A percentile compares a stretch with the other conserved stretches of the same genome.
These are phyloP conservation scores for Adrianichthys oophorus DNA, from an alignment of 2,797 vertebrate species.

Conservation along the genomic window DNA sequence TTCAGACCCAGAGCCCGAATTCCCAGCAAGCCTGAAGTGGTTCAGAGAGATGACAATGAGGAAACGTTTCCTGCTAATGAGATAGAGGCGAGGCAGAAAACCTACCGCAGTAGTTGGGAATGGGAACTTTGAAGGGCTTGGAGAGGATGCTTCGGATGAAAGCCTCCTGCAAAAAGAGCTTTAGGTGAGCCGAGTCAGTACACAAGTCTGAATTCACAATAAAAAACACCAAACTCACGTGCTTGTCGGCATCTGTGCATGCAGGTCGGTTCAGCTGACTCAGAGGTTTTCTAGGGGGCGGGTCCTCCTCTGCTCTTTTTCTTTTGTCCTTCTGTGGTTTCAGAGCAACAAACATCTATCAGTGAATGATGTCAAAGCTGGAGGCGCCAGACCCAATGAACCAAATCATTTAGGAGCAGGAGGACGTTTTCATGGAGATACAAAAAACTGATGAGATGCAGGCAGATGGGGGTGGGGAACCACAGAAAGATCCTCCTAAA, in stretches of 20 bases:
- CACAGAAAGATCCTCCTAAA: too few species aligned
- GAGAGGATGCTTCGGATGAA: slow-evolving; percentile 96
- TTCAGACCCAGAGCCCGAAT: slow-evolving; percentile 88
- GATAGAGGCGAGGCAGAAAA: not conserved
- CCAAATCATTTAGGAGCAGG: not conserved
- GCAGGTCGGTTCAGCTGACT: slow-evolving; percentile 74
- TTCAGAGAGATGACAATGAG: not conserved
- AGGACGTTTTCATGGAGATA: too few species aligned
- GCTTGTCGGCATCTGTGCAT: slow-evolving; percentile 83
- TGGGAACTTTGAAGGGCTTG: slow-evolving; percentile 95
- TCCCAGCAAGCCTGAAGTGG: slow-evolving; percentile 83
- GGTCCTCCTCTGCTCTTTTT: slow-evolving; percentile 70
- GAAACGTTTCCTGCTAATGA: not conserved
- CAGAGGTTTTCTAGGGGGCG: slow-evolving; percentile 87
- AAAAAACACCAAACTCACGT: slow-evolving; percentile 77
- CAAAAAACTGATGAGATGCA: too few species aligned
- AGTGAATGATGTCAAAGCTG: not conserved
- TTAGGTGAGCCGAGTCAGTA: rapidly evolving
- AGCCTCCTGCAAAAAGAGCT: slow-evolving; percentile 83
- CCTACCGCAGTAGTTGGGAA: slow-evolving; percentile 94
- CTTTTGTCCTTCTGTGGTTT: slow-evolving; percentile 73
- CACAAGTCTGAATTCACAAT: not conserved
- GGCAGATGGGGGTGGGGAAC: too few species aligned
- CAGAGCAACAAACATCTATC: not conserved
- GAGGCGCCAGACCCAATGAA: not conserved